Conservation (phyloP, 2,888 invertebrate genomes). For the Ypsolopha scabrella region DNA sequence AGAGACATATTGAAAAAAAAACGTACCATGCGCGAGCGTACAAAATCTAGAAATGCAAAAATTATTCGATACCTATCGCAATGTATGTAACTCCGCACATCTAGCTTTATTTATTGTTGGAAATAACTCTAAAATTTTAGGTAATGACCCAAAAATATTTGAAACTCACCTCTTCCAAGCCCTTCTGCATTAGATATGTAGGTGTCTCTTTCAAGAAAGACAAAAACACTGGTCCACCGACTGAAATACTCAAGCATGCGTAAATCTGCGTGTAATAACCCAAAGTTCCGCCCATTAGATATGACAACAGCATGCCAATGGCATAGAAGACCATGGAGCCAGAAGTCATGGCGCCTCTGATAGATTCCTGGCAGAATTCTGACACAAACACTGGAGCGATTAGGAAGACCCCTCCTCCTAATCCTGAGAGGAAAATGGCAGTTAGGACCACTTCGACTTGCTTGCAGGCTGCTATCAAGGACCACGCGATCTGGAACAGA, state of each 20-base stretch:
- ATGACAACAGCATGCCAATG: conserved; percentile 39
- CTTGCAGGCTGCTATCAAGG: conserved; percentile 21
- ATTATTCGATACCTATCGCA: too few relatives aligned
- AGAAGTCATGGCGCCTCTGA: conserved; percentile 41
- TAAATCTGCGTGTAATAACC: conserved; percentile 35
- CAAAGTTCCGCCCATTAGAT: conserved; percentile 35
- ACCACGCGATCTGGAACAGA: conserved; percentile 35
- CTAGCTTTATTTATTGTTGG: too few relatives aligned
- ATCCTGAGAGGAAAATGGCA: conserved; percentile 36
- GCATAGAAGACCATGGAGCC: conserved; percentile 32
- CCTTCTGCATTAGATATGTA: conserved; percentile 34
- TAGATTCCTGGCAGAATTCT: conserved; percentile 43
- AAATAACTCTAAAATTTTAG: too few relatives aligned
- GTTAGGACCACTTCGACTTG: conserved; percentile 33
- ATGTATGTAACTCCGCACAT: too few relatives aligned
- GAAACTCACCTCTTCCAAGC: conserved; percentile 30
- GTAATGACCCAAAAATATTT: too few relatives aligned
- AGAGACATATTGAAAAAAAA: too few relatives aligned
- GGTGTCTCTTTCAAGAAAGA: conserved; percentile 38
- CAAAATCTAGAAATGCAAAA: too few relatives aligned
- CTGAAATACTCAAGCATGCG: conserved; percentile 23
- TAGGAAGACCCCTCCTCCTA: conserved; percentile 28
- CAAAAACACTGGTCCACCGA: conserved; percentile 20
- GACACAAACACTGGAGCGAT: conserved; percentile 34
- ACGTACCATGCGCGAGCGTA: too few relatives aligned